These are phyloP conservation scores for Clupea harengus DNA, from an alignment of 2,113 vertebrate species.

Conservation along the genomic window DNA sequence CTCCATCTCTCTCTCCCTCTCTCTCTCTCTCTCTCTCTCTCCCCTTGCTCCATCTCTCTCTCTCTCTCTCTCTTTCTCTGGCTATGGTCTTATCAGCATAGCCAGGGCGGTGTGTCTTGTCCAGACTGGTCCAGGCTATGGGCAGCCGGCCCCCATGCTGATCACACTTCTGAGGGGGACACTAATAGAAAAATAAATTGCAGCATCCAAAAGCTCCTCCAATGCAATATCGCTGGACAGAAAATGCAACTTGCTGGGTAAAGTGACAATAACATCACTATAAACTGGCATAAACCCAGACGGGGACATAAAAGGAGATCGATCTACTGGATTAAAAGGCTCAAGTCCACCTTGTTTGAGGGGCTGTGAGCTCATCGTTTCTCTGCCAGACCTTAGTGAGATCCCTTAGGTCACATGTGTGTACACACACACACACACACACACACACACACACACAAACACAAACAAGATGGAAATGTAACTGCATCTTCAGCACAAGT, in stretches of 20 bases:
- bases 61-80: neutral
- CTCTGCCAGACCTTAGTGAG: conserved; percentile 12
- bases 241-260: neutral
- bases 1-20: neutral
- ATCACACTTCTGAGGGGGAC: neutral
- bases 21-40: neutral
- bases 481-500: conserved; percentile 45
- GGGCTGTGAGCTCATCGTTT: conserved; percentile 48
- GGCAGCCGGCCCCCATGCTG: neutral
- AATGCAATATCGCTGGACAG: neutral
- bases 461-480: neutral
- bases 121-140: neutral
- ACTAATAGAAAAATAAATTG: conserved; percentile 19
- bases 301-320: conserved; percentile 21
- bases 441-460: conserved; percentile 18
- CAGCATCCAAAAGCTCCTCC: neutral
- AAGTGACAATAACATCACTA: conserved; percentile 9
- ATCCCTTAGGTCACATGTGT: neutral
- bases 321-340: conserved; percentile 49
- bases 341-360: conserved; percentile 44
- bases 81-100: neutral
- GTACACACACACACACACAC: conserved; percentile 28
- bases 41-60: neutral
- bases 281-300: conserved; percentile 17
- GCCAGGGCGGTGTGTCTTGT: conserved; percentile 1